Base-by-base conservation (phyloP, 2,113 vertebrate species). In the Myotis yumanensis region DNA sequence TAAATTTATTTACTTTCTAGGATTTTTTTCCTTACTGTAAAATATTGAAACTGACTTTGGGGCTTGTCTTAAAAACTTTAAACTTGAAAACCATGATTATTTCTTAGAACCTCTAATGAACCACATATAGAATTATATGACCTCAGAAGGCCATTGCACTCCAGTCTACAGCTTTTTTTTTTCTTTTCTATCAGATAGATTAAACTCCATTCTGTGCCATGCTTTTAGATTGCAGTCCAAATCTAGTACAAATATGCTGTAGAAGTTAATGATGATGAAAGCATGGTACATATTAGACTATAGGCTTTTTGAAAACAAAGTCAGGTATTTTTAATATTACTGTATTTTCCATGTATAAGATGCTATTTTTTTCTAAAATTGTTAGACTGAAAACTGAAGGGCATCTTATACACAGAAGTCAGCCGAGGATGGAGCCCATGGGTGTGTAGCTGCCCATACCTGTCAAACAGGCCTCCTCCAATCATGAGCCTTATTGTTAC, bases 11-110 rank as follows among this genome's bases (percentile, higher is more conserved):
- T 93, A 72, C 40, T 22, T 84, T 69, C 72, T 85, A 77, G 84
- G 18, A 87, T 59, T 93, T 95, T 96, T 95, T 89, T 80, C 35
- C 32, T 91, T 91, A 54, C 71, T 81, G 16, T 73, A 90, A 97
- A 96, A 73, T 91, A 66, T 85, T 94, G 37, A 91, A 95, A 68
- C 22, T 93, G 43, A 85, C 88, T 80, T 86, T 22, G 37, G 80
- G 17, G 15, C 73, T 93, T 96, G 30, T 90, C 22, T 89, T 87
- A 48, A 95, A 95, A 91, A 46, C 28, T 75, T 89, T 20, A 85
- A 80, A 79, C 77, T 46, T 90, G 40, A 83, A 95, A 91, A 75
- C 20, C 0, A 5, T 73, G 35, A 75, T 86, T 89, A 79, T 62
- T 79, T 89, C 40, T 52, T 72, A 83, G 14, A 81, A 9, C 7